Percentiles rank a stretch among this genome's conserved stretches.
phyloP scores from a whole-genome alignment of 2,888 invertebrate genomes.

The Alcis repandata region DNA sequence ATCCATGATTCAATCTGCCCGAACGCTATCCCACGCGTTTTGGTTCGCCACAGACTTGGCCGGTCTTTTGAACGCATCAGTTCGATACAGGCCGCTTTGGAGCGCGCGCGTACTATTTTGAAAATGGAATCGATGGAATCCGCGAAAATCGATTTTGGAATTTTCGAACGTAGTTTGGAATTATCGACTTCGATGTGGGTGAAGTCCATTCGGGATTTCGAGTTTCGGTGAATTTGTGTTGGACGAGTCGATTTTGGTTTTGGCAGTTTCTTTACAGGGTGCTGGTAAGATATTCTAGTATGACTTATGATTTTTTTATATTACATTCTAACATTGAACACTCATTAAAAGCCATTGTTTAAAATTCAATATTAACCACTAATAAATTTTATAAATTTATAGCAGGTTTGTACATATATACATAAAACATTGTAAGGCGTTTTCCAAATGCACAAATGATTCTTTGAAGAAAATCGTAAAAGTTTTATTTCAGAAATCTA shows the following conservation, averaged over 20 bases:
- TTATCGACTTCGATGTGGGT: conserved; percentile 27
- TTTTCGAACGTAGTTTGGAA: conserved; percentile 18
- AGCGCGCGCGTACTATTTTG: conserved; percentile 71
- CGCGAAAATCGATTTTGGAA: conserved; percentile 41
- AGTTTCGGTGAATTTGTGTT: conserved; percentile 40
- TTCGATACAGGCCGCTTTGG: conserved; percentile 61
- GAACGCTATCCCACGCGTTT: conserved; percentile 71
- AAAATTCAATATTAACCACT: too few relatives aligned
- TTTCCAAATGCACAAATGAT: background rate
- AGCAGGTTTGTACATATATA: too few relatives aligned
- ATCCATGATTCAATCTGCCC: conserved; percentile 64
- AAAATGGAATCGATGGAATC: conserved; percentile 43
- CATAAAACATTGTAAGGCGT: too few relatives aligned
- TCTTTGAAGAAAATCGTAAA: background rate
- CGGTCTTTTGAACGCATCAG: conserved; percentile 72
- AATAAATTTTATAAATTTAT: too few relatives aligned
- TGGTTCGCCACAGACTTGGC: conserved; percentile 67
- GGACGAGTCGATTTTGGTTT: conserved; percentile 26
- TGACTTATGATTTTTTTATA: background rate
- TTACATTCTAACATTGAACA: background rate
- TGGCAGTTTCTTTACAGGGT: conserved; percentile 27
- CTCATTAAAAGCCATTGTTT: background rate
- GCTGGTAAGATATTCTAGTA: conserved; percentile 33
- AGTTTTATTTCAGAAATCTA: background rate
- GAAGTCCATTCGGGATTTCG: conserved; percentile 10